These are phyloP conservation scores for Pteronura brasiliensis DNA, from an alignment of 2,113 vertebrate genomes.

Conservation along the genomic window DNA sequence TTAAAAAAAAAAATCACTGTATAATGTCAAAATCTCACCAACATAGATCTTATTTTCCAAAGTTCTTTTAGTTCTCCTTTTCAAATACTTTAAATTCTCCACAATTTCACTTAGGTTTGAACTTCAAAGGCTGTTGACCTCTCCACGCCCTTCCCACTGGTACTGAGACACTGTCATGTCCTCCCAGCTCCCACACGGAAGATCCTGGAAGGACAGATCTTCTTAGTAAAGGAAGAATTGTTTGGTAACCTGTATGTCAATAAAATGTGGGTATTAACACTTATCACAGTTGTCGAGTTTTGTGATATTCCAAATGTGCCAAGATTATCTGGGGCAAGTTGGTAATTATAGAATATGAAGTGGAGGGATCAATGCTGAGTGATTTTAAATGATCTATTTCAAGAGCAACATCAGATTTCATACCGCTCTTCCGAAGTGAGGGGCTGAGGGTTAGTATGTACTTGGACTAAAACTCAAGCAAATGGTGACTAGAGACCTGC, in stretches of 20 bases:
- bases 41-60: neutral
- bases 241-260: neutral
- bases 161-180: neutral
- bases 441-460: neutral
- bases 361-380: neutral
- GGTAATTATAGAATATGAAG: neutral
- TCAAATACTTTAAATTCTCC: neutral
- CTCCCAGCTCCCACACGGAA: neutral
- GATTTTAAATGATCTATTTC: neutral
- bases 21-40: neutral
- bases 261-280: neutral
- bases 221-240: neutral
- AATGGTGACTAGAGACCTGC: neutral
- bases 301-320: neutral
- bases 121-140: neutral
- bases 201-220: neutral
- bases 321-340: neutral
- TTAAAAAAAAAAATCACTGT: neutral
- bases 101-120: neutral
- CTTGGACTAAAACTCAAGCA: neutral
- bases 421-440: neutral
- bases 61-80: neutral
- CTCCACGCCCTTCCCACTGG: neutral
- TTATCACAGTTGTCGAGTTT: neutral
- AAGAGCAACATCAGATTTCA: neutral